Percentiles rank a stretch among this genome's conserved stretches.
Conservation (phyloP, 2,113 vertebrate genomes). For the Oreochromis spilurus region DNA sequence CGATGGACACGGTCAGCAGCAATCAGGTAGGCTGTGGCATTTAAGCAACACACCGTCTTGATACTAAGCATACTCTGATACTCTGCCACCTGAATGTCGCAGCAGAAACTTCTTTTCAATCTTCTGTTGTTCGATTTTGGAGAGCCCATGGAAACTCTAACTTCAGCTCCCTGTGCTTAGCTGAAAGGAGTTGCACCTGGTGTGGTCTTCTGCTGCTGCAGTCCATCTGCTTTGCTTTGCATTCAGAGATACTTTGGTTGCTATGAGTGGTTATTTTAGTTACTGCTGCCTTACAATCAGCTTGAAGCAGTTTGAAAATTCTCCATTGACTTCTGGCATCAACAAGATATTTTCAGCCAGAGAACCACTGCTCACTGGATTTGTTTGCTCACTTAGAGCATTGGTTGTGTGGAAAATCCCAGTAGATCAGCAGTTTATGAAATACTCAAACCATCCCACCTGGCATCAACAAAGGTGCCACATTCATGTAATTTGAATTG, state of each 20-base stretch:
- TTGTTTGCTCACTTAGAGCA: no score
- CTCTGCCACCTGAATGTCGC: not conserved
- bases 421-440: not conserved
- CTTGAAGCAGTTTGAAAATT: not conserved
- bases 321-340: not conserved
- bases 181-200: not conserved
- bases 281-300: not conserved
- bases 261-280: not conserved
- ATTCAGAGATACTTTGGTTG: not conserved
- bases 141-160: not conserved
- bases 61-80: not conserved
- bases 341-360: not conserved
- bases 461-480: not conserved
- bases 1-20: not conserved
- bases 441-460: not conserved
- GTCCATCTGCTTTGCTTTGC: not conserved
- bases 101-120: not conserved
- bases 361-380: not conserved
- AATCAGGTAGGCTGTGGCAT: not conserved
- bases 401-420: not conserved
- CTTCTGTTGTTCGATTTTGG: not conserved
- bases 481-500: not conserved
- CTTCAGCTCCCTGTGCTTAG: not conserved
- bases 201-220: not conserved
- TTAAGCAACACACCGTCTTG: not conserved